phyloP scores from a whole-genome alignment of 2,797 vertebrate species.

The Galago senegalensis region DNA sequence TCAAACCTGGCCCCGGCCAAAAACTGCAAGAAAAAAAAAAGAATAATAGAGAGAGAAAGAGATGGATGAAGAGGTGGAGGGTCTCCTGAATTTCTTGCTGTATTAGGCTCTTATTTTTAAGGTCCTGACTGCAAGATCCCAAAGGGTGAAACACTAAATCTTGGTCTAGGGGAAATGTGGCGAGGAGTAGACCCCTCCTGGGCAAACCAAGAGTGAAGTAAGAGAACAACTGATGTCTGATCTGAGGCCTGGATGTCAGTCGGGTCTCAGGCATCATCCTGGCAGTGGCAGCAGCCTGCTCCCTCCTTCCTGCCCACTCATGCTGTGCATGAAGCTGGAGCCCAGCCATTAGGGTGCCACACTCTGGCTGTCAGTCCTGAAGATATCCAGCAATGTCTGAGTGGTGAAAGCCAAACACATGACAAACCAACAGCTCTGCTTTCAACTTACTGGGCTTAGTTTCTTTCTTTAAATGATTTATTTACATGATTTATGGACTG shows the following conservation, averaged over 20 bases:
- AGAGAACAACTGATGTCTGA: background rate
- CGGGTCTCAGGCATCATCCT: background rate
- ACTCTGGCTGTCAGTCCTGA: background rate
- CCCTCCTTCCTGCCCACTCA: background rate
- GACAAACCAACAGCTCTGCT: background rate
- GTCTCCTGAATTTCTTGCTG: slow-evolving; percentile 36
- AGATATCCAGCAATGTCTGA: background rate
- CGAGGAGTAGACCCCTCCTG: background rate
- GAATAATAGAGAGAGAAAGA: background rate
- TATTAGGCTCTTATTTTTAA: slow-evolving; percentile 29
- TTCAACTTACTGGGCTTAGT: background rate
- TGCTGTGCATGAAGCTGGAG: background rate
- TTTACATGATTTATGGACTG: background rate
- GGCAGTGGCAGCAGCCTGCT: background rate
- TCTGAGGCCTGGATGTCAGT: background rate
- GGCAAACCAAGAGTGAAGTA: background rate
- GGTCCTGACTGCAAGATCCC: background rate
- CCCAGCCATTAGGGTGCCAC: background rate
- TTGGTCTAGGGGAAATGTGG: background rate
- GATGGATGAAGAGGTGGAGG: background rate
- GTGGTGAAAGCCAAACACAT: background rate
- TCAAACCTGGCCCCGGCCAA: too few species aligned
- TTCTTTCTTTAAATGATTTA: slow-evolving; percentile 21
- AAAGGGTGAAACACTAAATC: background rate
- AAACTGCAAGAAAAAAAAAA: too few species aligned